Conservation (phyloP, 64 coral and sea anemone genomes). For the Astreopora myriophthalma region DNA sequence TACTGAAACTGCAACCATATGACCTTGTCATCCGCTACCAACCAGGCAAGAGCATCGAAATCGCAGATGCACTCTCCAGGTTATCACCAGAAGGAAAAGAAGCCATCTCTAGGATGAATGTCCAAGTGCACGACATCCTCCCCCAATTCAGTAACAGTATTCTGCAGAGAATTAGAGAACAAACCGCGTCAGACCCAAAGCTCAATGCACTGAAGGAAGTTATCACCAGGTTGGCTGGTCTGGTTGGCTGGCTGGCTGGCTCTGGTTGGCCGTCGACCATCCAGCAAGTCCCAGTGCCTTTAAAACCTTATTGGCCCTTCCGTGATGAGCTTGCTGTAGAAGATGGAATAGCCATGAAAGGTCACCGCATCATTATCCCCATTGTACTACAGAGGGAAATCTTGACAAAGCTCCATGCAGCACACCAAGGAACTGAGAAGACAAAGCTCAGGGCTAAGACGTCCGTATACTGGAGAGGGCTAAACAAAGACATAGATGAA, state of each 20-base stretch:
- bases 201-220: constrained; percentile 46
- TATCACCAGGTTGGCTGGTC: no score
- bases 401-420: constrained; percentile 30
- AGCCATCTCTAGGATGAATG: constrained; percentile 1
- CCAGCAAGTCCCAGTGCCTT: no score
- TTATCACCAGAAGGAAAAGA: constrained; percentile 22
- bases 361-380: constrained; percentile 56
- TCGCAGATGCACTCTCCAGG: constrained; percentile 52
- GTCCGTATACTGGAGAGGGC: constrained; percentile 48
- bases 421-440: constrained; percentile 38
- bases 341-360: constrained; percentile 52
- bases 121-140: constrained; percentile 23
- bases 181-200: constrained; percentile 18
- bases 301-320: constrained; percentile 6
- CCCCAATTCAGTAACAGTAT: constrained; percentile 30
- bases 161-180: not conserved
- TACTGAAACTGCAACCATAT: constrained; percentile 5
- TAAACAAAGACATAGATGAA: constrained; percentile 46
- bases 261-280: constrained; percentile 53
- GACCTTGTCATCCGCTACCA: no score
- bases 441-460: constrained; percentile 45
- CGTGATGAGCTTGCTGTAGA: constrained; percentile 30
- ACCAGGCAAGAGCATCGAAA: no score
- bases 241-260: no score
- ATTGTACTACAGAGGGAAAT: constrained; percentile 23